phyloP scores from a whole-genome alignment of 2,113 vertebrate species.

The Oophaga pumilio region DNA sequence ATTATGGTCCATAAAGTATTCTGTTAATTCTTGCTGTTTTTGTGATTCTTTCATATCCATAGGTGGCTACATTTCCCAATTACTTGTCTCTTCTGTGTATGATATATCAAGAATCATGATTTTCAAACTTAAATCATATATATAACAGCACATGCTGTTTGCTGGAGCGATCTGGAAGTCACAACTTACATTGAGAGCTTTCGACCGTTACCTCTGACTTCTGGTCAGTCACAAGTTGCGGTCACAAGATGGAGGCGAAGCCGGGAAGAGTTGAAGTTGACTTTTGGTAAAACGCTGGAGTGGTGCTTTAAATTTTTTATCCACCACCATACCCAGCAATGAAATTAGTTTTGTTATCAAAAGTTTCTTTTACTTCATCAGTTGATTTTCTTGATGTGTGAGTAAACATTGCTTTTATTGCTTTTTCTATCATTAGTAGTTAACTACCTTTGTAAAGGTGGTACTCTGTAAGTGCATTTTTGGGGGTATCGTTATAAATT shows the following conservation, averaged over 20 bases:
- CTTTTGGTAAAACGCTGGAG: too few species aligned
- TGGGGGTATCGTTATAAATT: constrained; percentile 27
- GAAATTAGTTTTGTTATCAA: not conserved
- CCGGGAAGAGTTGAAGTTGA: too few species aligned
- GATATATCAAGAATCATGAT: constrained; percentile 34
- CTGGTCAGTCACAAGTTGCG: too few species aligned
- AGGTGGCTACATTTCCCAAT: constrained; percentile 31
- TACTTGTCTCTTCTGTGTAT: constrained; percentile 36
- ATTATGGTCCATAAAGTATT: constrained; percentile 49
- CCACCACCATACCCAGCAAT: too few species aligned
- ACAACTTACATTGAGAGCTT: too few species aligned
- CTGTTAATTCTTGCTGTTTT: constrained; percentile 28
- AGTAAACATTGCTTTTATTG: not conserved
- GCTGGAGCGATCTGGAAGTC: too few species aligned
- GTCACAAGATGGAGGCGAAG: too few species aligned
- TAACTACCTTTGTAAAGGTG: not conserved
- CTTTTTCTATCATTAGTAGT: not conserved
- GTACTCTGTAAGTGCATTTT: not conserved
- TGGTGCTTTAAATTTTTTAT: too few species aligned
- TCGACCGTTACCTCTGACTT: too few species aligned
- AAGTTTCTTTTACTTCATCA: not conserved
- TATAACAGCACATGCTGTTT: too few species aligned
- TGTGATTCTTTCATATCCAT: constrained; percentile 43
- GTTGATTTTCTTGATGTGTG: not conserved
- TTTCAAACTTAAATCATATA: constrained; percentile 15